A percentile compares a stretch with the other conserved stretches of the same genome.
Evolutionary conservation across 2,888 invertebrate species (phyloP).

Genomic region (Noctuana brunneofusca): DNA sequence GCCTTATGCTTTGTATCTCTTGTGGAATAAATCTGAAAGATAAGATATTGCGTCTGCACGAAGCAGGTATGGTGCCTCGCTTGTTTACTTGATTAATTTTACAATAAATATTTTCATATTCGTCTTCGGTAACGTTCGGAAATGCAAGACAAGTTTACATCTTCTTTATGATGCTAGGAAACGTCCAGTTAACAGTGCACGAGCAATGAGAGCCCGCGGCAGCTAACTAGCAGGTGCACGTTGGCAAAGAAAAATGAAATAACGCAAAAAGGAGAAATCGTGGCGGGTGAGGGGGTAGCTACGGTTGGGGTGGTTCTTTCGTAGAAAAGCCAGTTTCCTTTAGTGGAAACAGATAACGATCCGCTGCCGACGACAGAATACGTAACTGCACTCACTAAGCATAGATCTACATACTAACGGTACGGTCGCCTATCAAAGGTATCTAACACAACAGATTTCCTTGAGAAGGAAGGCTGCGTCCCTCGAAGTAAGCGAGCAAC

Average conservation of each 20-base stretch:
- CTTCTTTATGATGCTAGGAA: constrained; percentile 49
- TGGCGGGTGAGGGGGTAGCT: constrained; percentile 59
- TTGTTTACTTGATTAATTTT: constrained; percentile 21
- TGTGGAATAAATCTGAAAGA: constrained; percentile 34
- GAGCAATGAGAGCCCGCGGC: constrained; percentile 68
- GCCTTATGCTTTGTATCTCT: constrained; percentile 49
- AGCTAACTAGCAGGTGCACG: constrained; percentile 79
- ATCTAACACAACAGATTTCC: constrained; percentile 66
- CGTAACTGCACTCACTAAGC: constrained; percentile 76
- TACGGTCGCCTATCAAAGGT: constrained; percentile 64
- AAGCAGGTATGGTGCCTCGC: neutral
- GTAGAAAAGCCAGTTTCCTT: constrained; percentile 81
- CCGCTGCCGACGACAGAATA: constrained; percentile 80
- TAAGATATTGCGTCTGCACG: constrained; percentile 22
- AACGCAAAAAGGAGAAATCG: constrained; percentile 76
- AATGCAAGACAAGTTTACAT: constrained; percentile 45
- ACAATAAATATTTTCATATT: constrained; percentile 18
- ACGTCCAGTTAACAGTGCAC: constrained; percentile 54
- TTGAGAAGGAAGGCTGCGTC: constrained; percentile 55
- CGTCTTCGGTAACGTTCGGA: constrained; percentile 32
- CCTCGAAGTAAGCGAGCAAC: constrained; percentile 35
- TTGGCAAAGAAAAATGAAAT: constrained; percentile 80
- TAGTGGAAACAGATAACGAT: constrained; percentile 83
- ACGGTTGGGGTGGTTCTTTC: constrained; percentile 75
- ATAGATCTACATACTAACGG: constrained; percentile 69